Percentiles rank a stretch among this genome's conserved stretches.
Conservation (phyloP, 1,140 invertebrate genomes). For the Pseudomyrmex sp. region DNA sequence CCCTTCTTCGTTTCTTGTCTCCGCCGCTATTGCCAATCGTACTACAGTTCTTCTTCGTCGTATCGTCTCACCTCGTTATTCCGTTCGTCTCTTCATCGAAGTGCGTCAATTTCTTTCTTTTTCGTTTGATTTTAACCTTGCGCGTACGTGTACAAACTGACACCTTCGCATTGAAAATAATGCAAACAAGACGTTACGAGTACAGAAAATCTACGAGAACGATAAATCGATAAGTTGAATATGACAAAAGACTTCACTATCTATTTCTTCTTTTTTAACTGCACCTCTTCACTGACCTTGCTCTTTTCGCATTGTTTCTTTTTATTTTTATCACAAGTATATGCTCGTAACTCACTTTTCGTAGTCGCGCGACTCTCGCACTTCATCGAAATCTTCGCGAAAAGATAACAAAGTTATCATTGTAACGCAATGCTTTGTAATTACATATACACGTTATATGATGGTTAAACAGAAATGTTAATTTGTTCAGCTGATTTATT, state of each 20-base stretch:
- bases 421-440: not conserved
- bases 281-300: not conserved
- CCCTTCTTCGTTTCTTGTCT: conserved; percentile 53
- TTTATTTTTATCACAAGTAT: conserved; percentile 4
- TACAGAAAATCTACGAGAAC: not conserved
- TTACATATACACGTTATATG: no score
- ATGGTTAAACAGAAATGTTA: no score
- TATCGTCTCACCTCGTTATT: conserved; percentile 55
- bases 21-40: conserved; percentile 20
- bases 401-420: not conserved
- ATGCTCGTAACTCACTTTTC: not conserved
- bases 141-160: not conserved
- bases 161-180: conserved; percentile 11
- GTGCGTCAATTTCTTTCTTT: conserved; percentile 12
- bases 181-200: conserved; percentile 14
- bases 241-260: conserved; percentile 11
- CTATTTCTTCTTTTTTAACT: conserved; percentile 31
- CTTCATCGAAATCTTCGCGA: not conserved
- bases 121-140: conserved; percentile 37
- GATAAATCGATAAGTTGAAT: conserved; percentile 46
- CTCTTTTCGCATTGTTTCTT: not conserved
- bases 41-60: conserved; percentile 37
- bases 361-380: conserved; percentile 6
- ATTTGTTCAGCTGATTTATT: not conserved
- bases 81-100: conserved; percentile 47